These are phyloP conservation scores for Drosophila erecta DNA, from an alignment of 1,140 invertebrate species.

Conservation along the genomic window DNA sequence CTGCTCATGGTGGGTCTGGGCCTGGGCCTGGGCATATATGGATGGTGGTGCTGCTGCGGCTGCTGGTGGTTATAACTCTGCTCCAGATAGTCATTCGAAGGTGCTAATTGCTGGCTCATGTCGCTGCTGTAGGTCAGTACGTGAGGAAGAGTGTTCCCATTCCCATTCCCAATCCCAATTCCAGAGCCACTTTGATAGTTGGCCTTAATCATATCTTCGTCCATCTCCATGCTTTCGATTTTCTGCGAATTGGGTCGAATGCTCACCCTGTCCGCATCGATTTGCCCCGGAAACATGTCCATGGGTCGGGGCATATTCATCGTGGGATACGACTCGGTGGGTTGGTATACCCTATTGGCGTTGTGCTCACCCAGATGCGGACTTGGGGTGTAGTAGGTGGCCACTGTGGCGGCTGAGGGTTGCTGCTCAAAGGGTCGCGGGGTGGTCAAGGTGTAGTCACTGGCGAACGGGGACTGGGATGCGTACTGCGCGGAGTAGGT, in stretches of 20 bases:
- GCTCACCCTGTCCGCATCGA: conserved; percentile 65
- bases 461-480: conserved; percentile 44
- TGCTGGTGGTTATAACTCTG: conserved; percentile 47
- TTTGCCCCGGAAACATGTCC: conserved; percentile 58
- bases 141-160: conserved; percentile 51
- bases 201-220: conserved; percentile 64
- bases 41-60: conserved; percentile 36
- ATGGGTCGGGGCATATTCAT: conserved; percentile 61
- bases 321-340: conserved; percentile 67
- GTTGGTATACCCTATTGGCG: conserved; percentile 67
- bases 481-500: conserved; percentile 40
- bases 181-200: conserved; percentile 38
- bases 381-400: conserved; percentile 72
- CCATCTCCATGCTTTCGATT: conserved; percentile 80
- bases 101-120: conserved; percentile 77
- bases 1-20: conserved; percentile 56
- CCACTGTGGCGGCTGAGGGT: conserved; percentile 61
- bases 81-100: conserved; percentile 62
- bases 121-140: conserved; percentile 77
- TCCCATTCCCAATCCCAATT: conserved; percentile 17
- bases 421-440: conserved; percentile 65
- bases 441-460: conserved; percentile 61
- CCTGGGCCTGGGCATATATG: conserved; percentile 52
- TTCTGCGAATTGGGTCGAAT: conserved; percentile 80
- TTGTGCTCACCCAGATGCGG: conserved; percentile 76